phyloP scores from a whole-genome alignment of 2,113 vertebrate species.

The Planiliza haematocheilus region DNA sequence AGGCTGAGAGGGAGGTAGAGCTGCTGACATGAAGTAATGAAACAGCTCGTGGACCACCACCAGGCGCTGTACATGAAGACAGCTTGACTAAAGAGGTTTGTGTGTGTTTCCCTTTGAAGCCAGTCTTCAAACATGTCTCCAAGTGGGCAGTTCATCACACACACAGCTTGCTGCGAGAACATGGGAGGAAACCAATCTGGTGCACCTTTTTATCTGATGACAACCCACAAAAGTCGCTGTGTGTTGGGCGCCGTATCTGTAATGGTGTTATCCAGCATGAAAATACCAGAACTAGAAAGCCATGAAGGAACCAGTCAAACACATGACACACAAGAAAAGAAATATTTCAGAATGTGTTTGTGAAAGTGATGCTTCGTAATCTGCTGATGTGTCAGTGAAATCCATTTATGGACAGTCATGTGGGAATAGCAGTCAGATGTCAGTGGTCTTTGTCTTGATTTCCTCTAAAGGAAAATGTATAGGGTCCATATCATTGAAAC shows the following conservation, averaged over 20 bases:
- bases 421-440: not conserved
- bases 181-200: not conserved
- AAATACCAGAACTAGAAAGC: not conserved
- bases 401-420: not conserved
- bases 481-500: no score
- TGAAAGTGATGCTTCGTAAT: not conserved
- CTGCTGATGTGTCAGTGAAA: not conserved
- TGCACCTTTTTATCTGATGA: not conserved
- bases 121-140: not conserved
- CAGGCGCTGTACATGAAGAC: not conserved
- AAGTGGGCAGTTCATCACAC: slow-evolving; percentile 22
- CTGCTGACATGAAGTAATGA: slow-evolving; percentile 22
- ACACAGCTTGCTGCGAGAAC: not conserved
- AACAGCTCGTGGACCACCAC: slow-evolving; percentile 35
- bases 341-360: not conserved
- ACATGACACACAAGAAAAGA: not conserved
- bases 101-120: slow-evolving; percentile 19
- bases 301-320: not conserved
- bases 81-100: slow-evolving; percentile 31
- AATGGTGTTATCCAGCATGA: not conserved
- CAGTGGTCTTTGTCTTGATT: no score
- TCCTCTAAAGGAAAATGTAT: slow-evolving; percentile 3
- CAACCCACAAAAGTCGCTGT: not conserved
- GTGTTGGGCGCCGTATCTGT: not conserved
- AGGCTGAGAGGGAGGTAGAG: not conserved